phyloP scores from a whole-genome alignment of 2,797 vertebrate species.

The Danio kyathit region DNA sequence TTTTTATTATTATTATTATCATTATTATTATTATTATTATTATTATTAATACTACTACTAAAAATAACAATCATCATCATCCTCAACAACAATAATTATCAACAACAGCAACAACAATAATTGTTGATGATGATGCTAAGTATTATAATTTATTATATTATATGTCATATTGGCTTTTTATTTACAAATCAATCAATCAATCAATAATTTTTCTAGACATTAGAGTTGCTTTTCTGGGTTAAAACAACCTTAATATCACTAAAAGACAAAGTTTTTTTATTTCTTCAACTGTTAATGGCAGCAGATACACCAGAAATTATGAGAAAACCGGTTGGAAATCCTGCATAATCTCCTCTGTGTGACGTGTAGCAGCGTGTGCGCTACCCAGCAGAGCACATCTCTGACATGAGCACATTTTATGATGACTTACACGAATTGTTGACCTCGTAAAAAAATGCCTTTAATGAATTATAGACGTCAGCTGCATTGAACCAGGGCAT shows the following conservation, averaged over 20 bases:
- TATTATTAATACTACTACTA: too few species aligned
- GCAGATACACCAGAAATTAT: not conserved
- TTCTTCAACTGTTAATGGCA: not conserved
- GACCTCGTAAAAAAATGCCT: not conserved
- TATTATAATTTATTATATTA: too few species aligned
- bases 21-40: too few species aligned
- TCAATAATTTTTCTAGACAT: not conserved
- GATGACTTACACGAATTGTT: constrained; percentile 32
- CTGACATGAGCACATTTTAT: constrained; percentile 26
- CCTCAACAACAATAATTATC: too few species aligned
- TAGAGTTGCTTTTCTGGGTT: not conserved
- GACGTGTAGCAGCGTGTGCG: not conserved
- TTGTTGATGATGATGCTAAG: too few species aligned
- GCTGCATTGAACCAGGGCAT: constrained; percentile 10
- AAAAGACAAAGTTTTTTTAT: not conserved
- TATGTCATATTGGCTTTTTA: too few species aligned
- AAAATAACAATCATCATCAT: too few species aligned
- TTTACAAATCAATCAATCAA: too few species aligned
- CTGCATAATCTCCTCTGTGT: not conserved
- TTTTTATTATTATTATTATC: too few species aligned
- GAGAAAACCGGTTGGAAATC: not conserved
- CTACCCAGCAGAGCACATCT: constrained; percentile 22
- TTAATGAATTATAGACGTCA: constrained; percentile 45
- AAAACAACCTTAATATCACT: not conserved
- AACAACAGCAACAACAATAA: too few species aligned